phyloP scores from a whole-genome alignment of 2,888 invertebrate genomes.

The Phanerotoma sp. region DNA sequence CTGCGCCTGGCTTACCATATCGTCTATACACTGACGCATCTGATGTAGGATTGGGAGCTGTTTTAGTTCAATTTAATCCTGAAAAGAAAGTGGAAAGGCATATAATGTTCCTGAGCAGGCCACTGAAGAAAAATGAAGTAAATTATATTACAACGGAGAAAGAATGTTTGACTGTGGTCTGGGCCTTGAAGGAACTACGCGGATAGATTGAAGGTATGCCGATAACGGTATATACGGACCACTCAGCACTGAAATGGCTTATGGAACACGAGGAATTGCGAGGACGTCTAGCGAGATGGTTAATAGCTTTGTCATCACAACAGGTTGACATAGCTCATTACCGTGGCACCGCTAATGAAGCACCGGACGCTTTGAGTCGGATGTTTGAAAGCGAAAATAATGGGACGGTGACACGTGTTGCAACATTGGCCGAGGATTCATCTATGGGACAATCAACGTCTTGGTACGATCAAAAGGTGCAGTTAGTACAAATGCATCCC shows the following conservation, averaged over 20 bases:
- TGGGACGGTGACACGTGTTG: neutral
- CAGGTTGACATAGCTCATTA: constrained; percentile 19
- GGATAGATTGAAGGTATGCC: neutral
- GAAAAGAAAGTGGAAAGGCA: neutral
- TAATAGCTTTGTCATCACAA: constrained; percentile 22
- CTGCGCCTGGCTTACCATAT: neutral
- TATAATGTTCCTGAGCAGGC: neutral
- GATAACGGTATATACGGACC: neutral
- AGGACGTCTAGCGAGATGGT: constrained; percentile 25
- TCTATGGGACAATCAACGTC: constrained; percentile 16
- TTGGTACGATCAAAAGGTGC: constrained; percentile 22
- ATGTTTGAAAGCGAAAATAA: constrained; percentile 14
- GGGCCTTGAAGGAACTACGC: neutral
- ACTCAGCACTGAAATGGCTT: neutral
- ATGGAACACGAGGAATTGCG: neutral
- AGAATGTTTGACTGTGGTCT: neutral
- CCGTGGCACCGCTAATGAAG: constrained; percentile 28
- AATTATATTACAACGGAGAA: neutral
- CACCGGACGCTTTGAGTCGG: constrained; percentile 23
- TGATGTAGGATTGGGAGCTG: neutral
- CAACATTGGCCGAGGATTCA: constrained; percentile 15
- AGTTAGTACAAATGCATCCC: neutral
- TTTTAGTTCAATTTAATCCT: neutral
- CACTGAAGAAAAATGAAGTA: neutral
- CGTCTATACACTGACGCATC: neutral